A percentile compares a stretch with the other conserved stretches of the same genome.
Evolutionary conservation across 1,140 invertebrate genomes (phyloP).

Genomic region (Oncopodura yosiiana): DNA sequence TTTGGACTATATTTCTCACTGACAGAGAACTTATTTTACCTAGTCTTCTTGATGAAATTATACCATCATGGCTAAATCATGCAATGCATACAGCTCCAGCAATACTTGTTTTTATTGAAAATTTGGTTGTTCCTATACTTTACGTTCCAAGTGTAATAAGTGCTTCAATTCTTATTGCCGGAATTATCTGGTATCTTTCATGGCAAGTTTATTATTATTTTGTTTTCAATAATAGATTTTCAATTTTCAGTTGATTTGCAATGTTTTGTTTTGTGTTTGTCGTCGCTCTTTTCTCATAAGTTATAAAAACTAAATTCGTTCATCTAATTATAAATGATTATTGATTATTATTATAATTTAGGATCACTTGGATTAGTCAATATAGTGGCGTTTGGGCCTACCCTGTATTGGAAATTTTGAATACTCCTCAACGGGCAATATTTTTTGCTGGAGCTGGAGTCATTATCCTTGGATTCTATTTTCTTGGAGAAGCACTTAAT

Average conservation of each 20-base stretch:
- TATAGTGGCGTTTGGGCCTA: conserved; percentile 74
- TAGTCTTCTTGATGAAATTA: conserved; percentile 59
- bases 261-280: too few species aligned
- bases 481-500: conserved; percentile 59
- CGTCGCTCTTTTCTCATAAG: too few species aligned
- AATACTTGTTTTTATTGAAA: conserved; percentile 6
- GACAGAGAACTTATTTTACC: conserved; percentile 79
- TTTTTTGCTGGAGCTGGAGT: conserved; percentile 57
- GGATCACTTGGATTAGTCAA: conserved; percentile 61
- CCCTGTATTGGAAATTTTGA: conserved; percentile 65
- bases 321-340: not conserved
- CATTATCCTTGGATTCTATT: conserved; percentile 52
- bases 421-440: conserved; percentile 53
- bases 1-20: conserved; percentile 72
- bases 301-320: not conserved
- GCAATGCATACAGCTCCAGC: conserved; percentile 58
- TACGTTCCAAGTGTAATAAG: conserved; percentile 7
- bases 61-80: conserved; percentile 80
- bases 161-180: conserved; percentile 5
- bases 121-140: conserved; percentile 6
- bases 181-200: conserved; percentile 17
- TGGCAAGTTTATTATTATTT: conserved; percentile 8
- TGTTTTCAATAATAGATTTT: not conserved
- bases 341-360: conserved; percentile 37
- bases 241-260: not conserved